phyloP scores from a whole-genome alignment of 1,140 invertebrate genomes.

The Caenorhabditis inopinata region DNA sequence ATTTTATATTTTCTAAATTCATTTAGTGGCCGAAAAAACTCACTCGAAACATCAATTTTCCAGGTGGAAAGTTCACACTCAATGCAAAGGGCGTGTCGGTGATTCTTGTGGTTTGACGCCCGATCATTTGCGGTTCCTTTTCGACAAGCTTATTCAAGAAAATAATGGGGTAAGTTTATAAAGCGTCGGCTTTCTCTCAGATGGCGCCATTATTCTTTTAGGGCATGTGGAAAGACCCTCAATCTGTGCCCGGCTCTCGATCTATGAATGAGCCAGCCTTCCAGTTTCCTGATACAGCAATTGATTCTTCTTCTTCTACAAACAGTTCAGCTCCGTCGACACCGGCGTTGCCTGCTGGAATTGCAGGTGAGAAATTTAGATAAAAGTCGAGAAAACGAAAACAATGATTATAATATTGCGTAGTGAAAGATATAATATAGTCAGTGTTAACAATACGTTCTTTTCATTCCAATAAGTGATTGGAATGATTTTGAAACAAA shows the following conservation, averaged over 20 bases:
- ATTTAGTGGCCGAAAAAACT: no score
- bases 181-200: neutral
- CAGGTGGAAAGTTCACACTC: slow-evolving; percentile 47
- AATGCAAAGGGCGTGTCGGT: slow-evolving; percentile 45
- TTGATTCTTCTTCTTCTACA: slow-evolving; percentile 45
- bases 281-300: slow-evolving; percentile 39
- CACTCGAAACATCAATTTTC: neutral
- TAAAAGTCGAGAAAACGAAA: no score
- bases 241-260: slow-evolving; percentile 13
- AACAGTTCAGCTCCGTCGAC: slow-evolving; percentile 50
- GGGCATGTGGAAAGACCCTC: slow-evolving; percentile 41
- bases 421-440: no score
- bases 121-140: slow-evolving; percentile 42
- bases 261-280: slow-evolving; percentile 46
- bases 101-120: slow-evolving; percentile 49
- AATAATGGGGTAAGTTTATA: slow-evolving; percentile 24
- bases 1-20: no score
- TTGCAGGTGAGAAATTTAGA: neutral
- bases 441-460: no score
- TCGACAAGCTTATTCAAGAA: slow-evolving; percentile 42
- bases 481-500: no score
- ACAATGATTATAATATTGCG: no score
- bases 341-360: slow-evolving; percentile 37
- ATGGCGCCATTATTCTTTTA: slow-evolving; percentile 1
- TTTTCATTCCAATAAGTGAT: no score